Evolutionary conservation across 2,113 vertebrate genomes (phyloP), one percentile per base, ranked within the genome.

Genomic region (Pimephales promelas): DNA sequence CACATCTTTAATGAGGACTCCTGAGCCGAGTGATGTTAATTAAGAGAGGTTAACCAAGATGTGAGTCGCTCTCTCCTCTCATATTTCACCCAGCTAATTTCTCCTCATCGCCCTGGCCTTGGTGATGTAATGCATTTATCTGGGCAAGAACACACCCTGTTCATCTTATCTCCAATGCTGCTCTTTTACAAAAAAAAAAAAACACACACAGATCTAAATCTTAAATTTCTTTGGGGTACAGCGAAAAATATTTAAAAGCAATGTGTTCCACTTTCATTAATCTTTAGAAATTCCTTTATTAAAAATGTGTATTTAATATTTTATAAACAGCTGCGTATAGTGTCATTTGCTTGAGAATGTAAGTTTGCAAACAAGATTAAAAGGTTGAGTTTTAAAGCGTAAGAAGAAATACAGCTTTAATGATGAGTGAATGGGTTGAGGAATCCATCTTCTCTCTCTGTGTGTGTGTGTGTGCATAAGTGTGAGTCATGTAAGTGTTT

Each of bases 31-130:
- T 91, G 90, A 88, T 92, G 93, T 93, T 96, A 95, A 96, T 96
- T 96, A 95, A 96, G 93, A 95, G 95, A 96, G 95, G 96, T 96
- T 96, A 96, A 93, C 92, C 93, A 89, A 90, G 90, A 89, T 87
- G 87, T 86, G 81, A 84, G 84, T 81, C 75, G 78, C 83, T 88
- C 78, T 86, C 85, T 81, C 59, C 40, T 75, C 81, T 84, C 81
- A 85, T 88, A 87, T 87, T 85, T 88, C 85, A 89, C 47, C 47
- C 36, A 61, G 79, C 81, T 87, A 86, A 88, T 88, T 78, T 88
- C 84, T 87, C 82, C 83, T 82, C 81, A 79, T 82, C 31, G 68
- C 84, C 70, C 71, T 40, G 74, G 85, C 81, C 40, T 75, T 62
- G 76, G 28, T 85, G 85, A 88, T 85, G 84, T 82, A 85, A 87